These are phyloP conservation scores for Kradibia gibbosae DNA, from an alignment of 1,140 invertebrate genomes.

Conservation along the genomic window DNA sequence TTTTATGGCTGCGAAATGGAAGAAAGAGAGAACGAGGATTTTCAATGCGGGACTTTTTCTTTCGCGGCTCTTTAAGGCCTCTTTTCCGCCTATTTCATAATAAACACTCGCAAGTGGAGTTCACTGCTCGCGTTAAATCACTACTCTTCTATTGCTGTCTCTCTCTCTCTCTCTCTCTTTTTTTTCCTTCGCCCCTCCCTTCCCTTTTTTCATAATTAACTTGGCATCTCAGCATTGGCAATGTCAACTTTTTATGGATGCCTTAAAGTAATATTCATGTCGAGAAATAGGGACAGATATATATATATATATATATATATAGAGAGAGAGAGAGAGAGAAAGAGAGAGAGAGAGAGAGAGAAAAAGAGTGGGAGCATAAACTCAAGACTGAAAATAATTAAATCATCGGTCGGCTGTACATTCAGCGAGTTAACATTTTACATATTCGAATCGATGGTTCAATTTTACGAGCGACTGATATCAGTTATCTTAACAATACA, in stretches of 20 bases:
- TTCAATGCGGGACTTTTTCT: constrained; percentile 29
- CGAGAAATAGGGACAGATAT: no score
- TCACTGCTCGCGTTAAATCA: constrained; percentile 27
- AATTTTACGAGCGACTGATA: background rate
- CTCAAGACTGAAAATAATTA: constrained; percentile 30
- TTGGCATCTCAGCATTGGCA: background rate
- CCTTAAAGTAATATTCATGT: constrained; percentile 23
- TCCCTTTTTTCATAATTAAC: constrained; percentile 32
- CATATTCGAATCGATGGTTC: background rate
- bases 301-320: no score
- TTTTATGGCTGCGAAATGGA: constrained; percentile 33
- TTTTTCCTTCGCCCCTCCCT: background rate
- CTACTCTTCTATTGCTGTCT: no score
- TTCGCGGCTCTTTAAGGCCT: constrained; percentile 36
- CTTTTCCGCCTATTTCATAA: constrained; percentile 20
- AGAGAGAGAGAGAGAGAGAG: background rate
- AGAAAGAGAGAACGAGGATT: constrained; percentile 19
- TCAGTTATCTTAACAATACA: constrained; percentile 11
- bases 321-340: background rate
- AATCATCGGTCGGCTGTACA: background rate
- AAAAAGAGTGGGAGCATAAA: background rate
- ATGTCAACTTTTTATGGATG: constrained; percentile 41
- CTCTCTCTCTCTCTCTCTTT: background rate
- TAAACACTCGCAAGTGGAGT: constrained; percentile 11
- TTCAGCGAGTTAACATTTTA: background rate